Base-by-base conservation (phyloP, 2,797 vertebrate species). In the Argentina silus region DNA sequence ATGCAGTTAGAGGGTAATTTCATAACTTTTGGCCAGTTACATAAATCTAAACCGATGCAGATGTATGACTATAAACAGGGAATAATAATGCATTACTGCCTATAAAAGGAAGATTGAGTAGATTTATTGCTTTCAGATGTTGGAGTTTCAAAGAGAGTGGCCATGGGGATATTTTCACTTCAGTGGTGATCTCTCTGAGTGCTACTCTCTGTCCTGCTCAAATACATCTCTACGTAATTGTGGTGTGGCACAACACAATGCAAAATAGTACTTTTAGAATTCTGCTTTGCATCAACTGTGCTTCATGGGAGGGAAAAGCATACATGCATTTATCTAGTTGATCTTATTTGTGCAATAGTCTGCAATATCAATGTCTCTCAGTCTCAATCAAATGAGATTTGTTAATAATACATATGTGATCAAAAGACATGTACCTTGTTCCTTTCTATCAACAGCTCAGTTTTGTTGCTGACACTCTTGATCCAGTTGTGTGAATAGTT, bases 381-480 rank as follows among this genome's bases (percentile, higher is more conserved):
- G 51, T 53, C 15, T 17, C 19, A 11, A 27, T 36, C 21, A 12
- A 36, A 61, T 47, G 11, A 17, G 5, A 36, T 36, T 36, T 36
- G 27, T 36, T 36, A 36, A 36, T 36, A 36, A 36, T 36, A 1
- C 27, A 36, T 36, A 36, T 36, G 27, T 36, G 27, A 60, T 43
- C 6, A 8, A 43, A 42, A 78, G 12, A 67, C 42, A 83, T 91
- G 6, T 91, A 97, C 96, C 95, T 95, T 96, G 60, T 88, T 86
- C 89, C 91, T 95, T 9, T 87, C 91, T 84, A 93, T 90, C 0
- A 92, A 74, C 67, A 85, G 64, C 74, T 84, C 60, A 72, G 14
- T 2, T n/a, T 74, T 83, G 43, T n/a, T 80, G 10, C 86, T 87
- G 57, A 95, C 91, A 70, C 78, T 86, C 72, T 91, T 84, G 73